Percentiles rank a stretch among this genome's conserved stretches.
Evolutionary conservation across 2,797 vertebrate species (phyloP).

Genomic region (Trachurus trachurus): DNA sequence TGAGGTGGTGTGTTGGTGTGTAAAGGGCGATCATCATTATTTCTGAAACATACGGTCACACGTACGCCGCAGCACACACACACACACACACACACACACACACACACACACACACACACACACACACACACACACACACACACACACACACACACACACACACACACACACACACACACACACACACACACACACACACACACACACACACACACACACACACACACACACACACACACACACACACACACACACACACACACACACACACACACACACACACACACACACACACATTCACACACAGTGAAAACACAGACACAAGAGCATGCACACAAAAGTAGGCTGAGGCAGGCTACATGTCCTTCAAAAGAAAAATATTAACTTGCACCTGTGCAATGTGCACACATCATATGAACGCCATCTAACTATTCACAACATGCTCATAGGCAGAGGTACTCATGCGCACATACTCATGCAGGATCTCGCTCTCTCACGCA

Average conservation of each 20-base stretch:
- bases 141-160: slow-evolving; percentile 43
- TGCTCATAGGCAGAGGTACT: slow-evolving; percentile 62
- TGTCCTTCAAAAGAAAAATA: slow-evolving; percentile 26
- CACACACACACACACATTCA: slow-evolving; percentile 16
- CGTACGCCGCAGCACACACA: slow-evolving; percentile 30
- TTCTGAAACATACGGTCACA: slow-evolving; percentile 41
- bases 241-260: slow-evolving; percentile 56
- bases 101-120: slow-evolving; percentile 54
- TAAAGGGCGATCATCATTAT: slow-evolving; percentile 72
- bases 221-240: slow-evolving; percentile 23
- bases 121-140: slow-evolving; percentile 31
- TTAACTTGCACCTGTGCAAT: slow-evolving; percentile 28
- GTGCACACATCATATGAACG: slow-evolving; percentile 38
- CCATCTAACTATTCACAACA: slow-evolving; percentile 60
- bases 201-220: slow-evolving; percentile 55
- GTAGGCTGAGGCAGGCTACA: slow-evolving; percentile 49
- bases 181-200: slow-evolving; percentile 9
- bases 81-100: slow-evolving; percentile 7
- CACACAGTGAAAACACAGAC: slow-evolving; percentile 38
- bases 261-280: slow-evolving; percentile 31
- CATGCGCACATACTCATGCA: slow-evolving; percentile 73
- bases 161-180: slow-evolving; percentile 54
- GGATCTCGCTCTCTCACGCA: slow-evolving; percentile 39
- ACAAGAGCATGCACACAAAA: slow-evolving; percentile 71
- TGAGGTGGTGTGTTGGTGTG: slow-evolving; percentile 76